phyloP scores from a whole-genome alignment of 2,888 invertebrate species.

The Camponotus fellah region DNA sequence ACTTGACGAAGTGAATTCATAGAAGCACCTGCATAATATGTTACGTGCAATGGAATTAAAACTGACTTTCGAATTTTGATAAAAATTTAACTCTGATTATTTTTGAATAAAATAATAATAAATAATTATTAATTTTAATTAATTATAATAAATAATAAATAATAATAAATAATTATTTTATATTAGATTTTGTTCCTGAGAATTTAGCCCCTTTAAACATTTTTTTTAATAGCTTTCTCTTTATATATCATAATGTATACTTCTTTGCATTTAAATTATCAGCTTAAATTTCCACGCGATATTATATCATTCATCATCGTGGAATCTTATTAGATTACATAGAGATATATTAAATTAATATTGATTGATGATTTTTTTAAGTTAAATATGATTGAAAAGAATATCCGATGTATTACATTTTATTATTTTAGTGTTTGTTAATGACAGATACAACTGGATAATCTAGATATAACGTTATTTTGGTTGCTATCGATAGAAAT shows the following conservation, averaged over 20 bases:
- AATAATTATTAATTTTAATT: too few relatives aligned
- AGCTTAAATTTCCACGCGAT: slow-evolving; percentile 1
- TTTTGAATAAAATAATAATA: background rate
- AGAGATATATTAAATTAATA: background rate
- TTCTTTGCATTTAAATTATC: background rate
- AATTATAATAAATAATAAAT: too few relatives aligned
- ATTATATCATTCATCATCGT: background rate
- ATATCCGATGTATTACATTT: background rate
- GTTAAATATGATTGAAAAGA: background rate
- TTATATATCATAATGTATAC: background rate
- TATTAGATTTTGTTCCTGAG: background rate
- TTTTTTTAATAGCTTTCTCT: background rate
- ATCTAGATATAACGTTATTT: slow-evolving; percentile 49
- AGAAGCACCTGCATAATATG: background rate
- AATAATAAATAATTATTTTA: background rate
- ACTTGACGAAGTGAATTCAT: background rate
- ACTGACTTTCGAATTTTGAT: background rate
- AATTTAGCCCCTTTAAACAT: background rate
- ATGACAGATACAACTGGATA: background rate
- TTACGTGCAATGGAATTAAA: too few relatives aligned
- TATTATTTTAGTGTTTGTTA: slow-evolving; percentile 33
- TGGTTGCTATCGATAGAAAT: slow-evolving; percentile 35
- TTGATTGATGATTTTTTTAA: background rate
- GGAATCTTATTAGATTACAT: background rate
- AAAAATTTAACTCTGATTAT: background rate